Evolutionary conservation across 2,888 invertebrate genomes (phyloP).

Genomic region (Exephanes ischioxanthus): DNA sequence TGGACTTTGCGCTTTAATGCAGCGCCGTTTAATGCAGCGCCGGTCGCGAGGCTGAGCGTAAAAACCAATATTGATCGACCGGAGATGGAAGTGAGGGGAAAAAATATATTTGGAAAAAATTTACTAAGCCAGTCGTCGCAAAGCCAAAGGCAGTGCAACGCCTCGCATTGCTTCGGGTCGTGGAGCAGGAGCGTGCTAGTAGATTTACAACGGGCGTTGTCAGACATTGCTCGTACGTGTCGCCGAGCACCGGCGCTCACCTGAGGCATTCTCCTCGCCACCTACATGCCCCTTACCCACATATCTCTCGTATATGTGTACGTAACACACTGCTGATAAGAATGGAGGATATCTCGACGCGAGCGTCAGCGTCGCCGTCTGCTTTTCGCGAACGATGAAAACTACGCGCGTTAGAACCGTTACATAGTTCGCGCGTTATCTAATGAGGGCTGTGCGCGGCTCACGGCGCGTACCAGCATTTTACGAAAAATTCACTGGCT

Average conservation of each 20-base stretch:
- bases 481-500: not conserved
- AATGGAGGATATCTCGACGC: slow-evolving; percentile 45
- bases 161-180: not conserved
- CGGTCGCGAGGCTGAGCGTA: not conserved
- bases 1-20: not conserved
- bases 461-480: not conserved
- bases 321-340: slow-evolving; percentile 50
- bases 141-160: slow-evolving; percentile 17
- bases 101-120: slow-evolving; percentile 5
- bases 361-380: slow-evolving; percentile 22
- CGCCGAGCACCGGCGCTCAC: slow-evolving; percentile 49
- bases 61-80: slow-evolving; percentile 55
- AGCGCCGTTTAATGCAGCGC: not conserved
- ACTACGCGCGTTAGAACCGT: not conserved
- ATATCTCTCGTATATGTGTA: slow-evolving; percentile 14
- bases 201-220: slow-evolving; percentile 50
- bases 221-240: slow-evolving; percentile 37
- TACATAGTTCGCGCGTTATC: slow-evolving; percentile 7
- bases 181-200: not conserved
- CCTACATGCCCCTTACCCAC: slow-evolving; percentile 23
- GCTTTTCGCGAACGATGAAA: slow-evolving; percentile 23
- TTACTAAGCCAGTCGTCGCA: not conserved
- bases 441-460: slow-evolving; percentile 27
- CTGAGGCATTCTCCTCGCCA: slow-evolving; percentile 54
- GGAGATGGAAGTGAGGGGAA: not conserved